Evolutionary conservation across 1,140 invertebrate species (phyloP).

Genomic region (Platorchestia sp.): DNA sequence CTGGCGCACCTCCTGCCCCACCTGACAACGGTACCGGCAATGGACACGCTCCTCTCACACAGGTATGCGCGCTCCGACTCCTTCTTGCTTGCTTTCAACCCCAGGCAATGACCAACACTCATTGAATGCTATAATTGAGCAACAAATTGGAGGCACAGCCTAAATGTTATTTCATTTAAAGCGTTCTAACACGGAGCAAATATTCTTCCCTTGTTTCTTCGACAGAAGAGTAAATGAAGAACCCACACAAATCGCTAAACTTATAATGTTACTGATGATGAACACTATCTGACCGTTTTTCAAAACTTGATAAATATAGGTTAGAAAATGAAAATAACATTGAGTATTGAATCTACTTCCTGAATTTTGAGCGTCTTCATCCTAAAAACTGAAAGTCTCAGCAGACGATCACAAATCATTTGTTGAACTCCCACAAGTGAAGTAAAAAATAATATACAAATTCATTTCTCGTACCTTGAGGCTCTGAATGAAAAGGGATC

Average conservation of each 20-base stretch:
- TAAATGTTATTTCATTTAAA: too few species aligned
- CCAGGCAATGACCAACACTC: too few species aligned
- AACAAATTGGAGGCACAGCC: too few species aligned
- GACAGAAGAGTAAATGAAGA: neutral
- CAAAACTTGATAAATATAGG: too few species aligned
- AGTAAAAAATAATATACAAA: neutral
- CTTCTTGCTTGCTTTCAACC: too few species aligned
- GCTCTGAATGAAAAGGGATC: neutral
- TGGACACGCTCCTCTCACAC: too few species aligned
- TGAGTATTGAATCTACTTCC: neutral
- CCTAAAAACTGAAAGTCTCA: too few species aligned
- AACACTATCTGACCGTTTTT: neutral
- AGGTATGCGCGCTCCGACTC: too few species aligned
- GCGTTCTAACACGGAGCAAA: too few species aligned
- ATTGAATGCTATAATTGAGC: too few species aligned
- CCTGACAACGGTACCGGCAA: slow-evolving; percentile 52
- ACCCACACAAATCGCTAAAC: neutral
- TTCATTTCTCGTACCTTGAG: neutral
- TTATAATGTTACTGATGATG: neutral
- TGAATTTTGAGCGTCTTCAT: too few species aligned
- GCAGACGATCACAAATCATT: neutral
- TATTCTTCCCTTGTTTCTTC: too few species aligned
- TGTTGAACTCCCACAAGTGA: neutral
- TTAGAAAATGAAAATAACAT: neutral
- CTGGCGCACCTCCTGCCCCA: slow-evolving; percentile 61